Base-by-base conservation (phyloP, 2,113 vertebrate species). In the Falcunculus frontatus region DNA sequence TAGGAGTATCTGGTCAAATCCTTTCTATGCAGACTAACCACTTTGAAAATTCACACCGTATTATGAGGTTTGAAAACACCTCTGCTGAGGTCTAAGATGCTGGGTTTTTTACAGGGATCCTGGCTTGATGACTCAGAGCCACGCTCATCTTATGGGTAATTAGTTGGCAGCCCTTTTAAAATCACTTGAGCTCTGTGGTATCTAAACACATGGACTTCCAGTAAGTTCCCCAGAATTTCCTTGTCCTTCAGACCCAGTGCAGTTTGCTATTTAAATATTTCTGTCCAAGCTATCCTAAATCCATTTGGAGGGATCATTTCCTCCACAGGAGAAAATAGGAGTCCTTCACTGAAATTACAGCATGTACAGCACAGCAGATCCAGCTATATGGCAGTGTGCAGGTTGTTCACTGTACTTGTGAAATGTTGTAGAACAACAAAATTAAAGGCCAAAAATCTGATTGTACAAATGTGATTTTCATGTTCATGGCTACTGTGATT, bases 131-230 rank as follows among this genome's bases (percentile, higher is more conserved):
- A 95, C 73, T 94, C 77, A 95, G 64, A 95, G 83, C 64, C 64
- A 84, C 47, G 47, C 47, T 90, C 76, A 44, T 80, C 73, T 84
- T 67, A 90, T 78, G 76, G 90, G 69, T 92, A 95, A 95, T 95
- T 89, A 91, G 80, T 29, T 96, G 95, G 93, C 93, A 96, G 88
- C 80, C 93, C 64, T 87, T 86, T 87, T 44, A 64, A 91, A 93
- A 96, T 95, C 95, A 82, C 46, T 91, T 84, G 89, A 91, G 20
- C 62, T 91, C 68, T 92, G 60, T 96, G 94, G 79, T 81, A 81
- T 91, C 73, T 84, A 63, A 95, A 93, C 69, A 94, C 59, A 52
- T 52, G 52, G 60, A 81, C 26, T 95, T 95, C 80, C 94, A 95
- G 77, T 82, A 95, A 95, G 69, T 59, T 77, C 49, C 88, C 76